A percentile compares a stretch with the other conserved stretches of the same genome.
Conservation (phyloP, 2,797 vertebrate genomes). For the Urosaurus nigricauda region DNA sequence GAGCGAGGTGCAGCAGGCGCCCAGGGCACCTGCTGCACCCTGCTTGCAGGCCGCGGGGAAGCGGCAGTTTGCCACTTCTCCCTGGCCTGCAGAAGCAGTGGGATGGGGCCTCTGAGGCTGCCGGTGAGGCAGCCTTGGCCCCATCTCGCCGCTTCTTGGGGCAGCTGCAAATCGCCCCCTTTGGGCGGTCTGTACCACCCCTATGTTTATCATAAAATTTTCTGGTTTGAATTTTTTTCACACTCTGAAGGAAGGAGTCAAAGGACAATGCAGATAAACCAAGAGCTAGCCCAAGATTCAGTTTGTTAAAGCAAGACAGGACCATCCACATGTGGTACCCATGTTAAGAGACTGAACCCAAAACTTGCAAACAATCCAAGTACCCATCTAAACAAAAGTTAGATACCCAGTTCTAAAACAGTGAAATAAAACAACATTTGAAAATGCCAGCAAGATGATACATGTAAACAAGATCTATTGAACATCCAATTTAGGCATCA, state of each 20-base stretch:
- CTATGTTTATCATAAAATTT: not conserved
- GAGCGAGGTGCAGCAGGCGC: too few relatives aligned
- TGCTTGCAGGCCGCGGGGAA: too few relatives aligned
- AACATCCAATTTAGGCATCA: not conserved
- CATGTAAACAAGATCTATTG: conserved; percentile 20
- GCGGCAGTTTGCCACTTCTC: too few relatives aligned
- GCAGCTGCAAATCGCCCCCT: too few relatives aligned
- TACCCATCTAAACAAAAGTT: conserved; percentile 1
- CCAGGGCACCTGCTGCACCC: too few relatives aligned
- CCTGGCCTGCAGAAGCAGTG: too few relatives aligned
- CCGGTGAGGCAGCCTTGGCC: too few relatives aligned
- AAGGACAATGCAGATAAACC: too few relatives aligned
- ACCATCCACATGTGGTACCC: not conserved
- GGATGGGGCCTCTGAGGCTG: too few relatives aligned
- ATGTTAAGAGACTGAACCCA: not conserved
- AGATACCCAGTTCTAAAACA: not conserved
- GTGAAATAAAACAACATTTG: conserved; percentile 5
- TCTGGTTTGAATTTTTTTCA: not conserved
- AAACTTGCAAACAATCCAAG: not conserved
- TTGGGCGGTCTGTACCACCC: too few relatives aligned
- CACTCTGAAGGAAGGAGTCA: not conserved
- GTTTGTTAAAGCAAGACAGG: not conserved
- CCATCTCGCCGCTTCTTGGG: too few relatives aligned
- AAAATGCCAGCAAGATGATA: not conserved
- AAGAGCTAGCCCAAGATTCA: not conserved